Conservation (phyloP, 2,113 vertebrate species). For the Vimba vimba region DNA sequence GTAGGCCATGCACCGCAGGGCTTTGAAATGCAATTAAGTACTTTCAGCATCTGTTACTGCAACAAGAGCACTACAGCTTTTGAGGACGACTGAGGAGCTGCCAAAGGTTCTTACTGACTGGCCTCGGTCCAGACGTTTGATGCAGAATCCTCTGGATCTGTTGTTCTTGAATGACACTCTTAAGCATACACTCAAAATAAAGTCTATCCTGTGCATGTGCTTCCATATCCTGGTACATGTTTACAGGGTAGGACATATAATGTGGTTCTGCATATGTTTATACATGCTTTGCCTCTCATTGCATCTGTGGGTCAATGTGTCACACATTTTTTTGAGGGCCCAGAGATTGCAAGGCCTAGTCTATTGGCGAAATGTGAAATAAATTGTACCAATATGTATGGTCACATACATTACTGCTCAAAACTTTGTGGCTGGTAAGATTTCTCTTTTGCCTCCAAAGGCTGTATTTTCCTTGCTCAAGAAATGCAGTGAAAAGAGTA, state of each 20-base stretch:
- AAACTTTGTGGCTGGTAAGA: too few relatives aligned
- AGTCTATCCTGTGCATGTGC: neutral
- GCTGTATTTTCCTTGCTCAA: neutral
- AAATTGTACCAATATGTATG: neutral
- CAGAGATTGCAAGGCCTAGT: neutral
- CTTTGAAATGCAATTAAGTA: constrained; percentile 63
- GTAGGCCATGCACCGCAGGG: constrained; percentile 26
- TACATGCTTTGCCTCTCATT: neutral
- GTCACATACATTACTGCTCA: neutral
- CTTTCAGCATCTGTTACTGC: constrained; percentile 61
- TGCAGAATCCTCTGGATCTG: constrained; percentile 38
- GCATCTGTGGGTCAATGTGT: neutral
- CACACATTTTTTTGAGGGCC: neutral
- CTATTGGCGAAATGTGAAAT: neutral
- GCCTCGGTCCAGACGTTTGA: constrained; percentile 23
- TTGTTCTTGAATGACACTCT: constrained; percentile 42
- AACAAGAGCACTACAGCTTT: constrained; percentile 46
- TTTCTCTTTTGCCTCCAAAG: neutral
- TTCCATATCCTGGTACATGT: neutral
- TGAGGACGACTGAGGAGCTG: constrained; percentile 34
- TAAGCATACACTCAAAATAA: constrained; percentile 16
- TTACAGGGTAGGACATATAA: neutral
- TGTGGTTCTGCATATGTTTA: too few relatives aligned
- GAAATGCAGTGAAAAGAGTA: neutral
- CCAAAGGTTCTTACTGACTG: constrained; percentile 31